Base-by-base conservation (phyloP, 2,797 vertebrate species). In the Scarus forsteni region DNA sequence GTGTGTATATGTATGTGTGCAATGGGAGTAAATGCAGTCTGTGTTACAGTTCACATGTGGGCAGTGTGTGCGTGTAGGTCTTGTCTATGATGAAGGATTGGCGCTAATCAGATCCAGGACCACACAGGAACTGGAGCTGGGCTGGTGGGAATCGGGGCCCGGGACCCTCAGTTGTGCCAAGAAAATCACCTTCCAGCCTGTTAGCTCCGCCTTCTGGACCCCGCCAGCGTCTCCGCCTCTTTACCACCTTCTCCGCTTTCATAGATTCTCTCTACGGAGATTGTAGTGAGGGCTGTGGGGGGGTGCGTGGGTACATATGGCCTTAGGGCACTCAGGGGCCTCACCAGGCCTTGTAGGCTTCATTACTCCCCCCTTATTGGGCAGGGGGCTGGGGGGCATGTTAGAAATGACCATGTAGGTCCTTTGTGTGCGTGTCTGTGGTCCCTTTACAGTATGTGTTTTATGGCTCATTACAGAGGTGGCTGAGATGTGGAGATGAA, bases 381-480 rank as follows among this genome's bases (percentile, higher is more conserved):
- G 77, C 75, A 66, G 70, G 18, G 73, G 34, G 51, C 11, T n/a
- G 35, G 60, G 59, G 44, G 40, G 14, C 72, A 56, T 68, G 39
- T 70, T 62, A 35, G 70, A 66, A 75, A 71, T 81, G 63, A 71
- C 67, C 67, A 57, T 54, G 75, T 77, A 65, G 73, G 75, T 68
- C 60, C 58, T 77, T 73, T 74, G 76, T 53, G 77, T 49, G 71
- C 69, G 80, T 62, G 75, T 76, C 66, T 86, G 81, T 79, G 77
- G 64, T 79, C 63, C 71, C 83, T 85, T 77, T 89, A 83, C 83
- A 75, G 74, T 80, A 52, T 35, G 68, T 74, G 73, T 83, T 93
- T 92, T 94, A 92, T 91, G 89, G 91, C 91, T 93, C 89, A 91
- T 95, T 94, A 94, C 71, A 35, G 88, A 93, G 92, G 91, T 93